Evolutionary conservation across 2,797 vertebrate species (phyloP).

Genomic region (Peromyscus melanophrys): DNA sequence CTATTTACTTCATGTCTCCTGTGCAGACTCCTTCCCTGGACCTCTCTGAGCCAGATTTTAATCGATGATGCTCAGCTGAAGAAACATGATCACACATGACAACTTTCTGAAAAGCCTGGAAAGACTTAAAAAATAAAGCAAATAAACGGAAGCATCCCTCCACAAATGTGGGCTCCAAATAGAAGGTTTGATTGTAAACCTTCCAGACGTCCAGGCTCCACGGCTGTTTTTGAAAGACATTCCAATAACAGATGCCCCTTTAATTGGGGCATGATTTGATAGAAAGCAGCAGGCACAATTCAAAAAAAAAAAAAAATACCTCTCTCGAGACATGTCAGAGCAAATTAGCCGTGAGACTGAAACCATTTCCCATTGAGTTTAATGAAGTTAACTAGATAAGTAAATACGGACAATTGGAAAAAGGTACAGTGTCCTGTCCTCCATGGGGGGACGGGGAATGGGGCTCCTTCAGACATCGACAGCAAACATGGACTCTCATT

Average conservation of each 20-base stretch:
- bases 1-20: background rate
- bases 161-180: conserved; percentile 70
- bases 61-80: conserved; percentile 36
- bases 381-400: conserved; percentile 80
- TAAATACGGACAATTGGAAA: background rate
- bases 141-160: conserved; percentile 66
- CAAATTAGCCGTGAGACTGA: conserved; percentile 78
- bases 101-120: conserved; percentile 70
- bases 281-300: conserved; percentile 80
- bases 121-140: conserved; percentile 74
- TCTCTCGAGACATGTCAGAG: conserved; percentile 73
- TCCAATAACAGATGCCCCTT: conserved; percentile 83
- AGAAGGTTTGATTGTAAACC: conserved; percentile 81
- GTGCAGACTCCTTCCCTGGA: background rate
- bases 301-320: conserved; percentile 56
- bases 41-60: background rate
- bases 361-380: conserved; percentile 80
- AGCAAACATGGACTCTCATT: background rate
- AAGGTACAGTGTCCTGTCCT: background rate
- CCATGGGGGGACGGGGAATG: accelerated
- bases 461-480: background rate
- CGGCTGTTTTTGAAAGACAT: conserved; percentile 81
- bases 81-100: conserved; percentile 61
- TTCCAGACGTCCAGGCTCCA: conserved; percentile 81
- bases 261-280: conserved; percentile 72